A percentile compares a stretch with the other conserved stretches of the same genome.
Evolutionary conservation across 2,797 vertebrate genomes (phyloP).

Genomic region (Rousettus madagascariensis): DNA sequence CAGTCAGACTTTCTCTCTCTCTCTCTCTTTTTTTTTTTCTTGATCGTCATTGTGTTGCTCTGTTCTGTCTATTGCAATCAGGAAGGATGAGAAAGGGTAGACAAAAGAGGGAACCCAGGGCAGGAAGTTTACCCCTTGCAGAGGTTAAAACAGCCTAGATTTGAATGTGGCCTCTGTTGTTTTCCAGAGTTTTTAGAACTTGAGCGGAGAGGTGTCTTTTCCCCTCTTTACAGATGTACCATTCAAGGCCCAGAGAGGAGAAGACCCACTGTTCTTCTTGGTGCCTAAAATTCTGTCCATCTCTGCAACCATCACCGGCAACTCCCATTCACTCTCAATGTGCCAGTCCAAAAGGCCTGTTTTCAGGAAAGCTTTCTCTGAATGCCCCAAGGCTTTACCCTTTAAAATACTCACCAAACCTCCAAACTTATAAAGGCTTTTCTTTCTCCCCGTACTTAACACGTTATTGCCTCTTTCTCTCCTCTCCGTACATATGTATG

Average conservation of each 20-base stretch:
- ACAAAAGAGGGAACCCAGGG: accelerated
- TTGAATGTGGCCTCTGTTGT: not conserved
- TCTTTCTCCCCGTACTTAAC: not conserved
- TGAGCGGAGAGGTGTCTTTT: not conserved
- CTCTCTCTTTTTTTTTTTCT: not conserved
- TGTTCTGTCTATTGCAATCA: not conserved
- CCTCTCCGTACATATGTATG: too few relatives aligned
- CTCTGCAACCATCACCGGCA: accelerated
- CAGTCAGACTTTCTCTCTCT: not conserved
- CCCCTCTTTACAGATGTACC: too few relatives aligned
- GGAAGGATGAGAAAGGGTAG: not conserved
- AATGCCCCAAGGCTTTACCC: not conserved
- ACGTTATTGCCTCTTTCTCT: not conserved
- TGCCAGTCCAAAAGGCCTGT: not conserved
- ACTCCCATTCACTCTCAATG: accelerated
- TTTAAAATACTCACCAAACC: not conserved
- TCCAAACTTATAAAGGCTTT: not conserved
- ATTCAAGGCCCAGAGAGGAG: not conserved
- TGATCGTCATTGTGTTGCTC: not conserved
- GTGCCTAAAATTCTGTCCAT: not conserved
- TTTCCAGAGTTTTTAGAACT: not conserved
- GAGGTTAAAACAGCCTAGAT: not conserved
- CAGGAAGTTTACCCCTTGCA: accelerated
- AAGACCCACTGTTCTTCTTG: not conserved
- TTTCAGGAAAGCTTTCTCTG: not conserved